These are phyloP conservation scores for Ibycter americanus DNA, from an alignment of 2,797 vertebrate species.

Conservation along the genomic window DNA sequence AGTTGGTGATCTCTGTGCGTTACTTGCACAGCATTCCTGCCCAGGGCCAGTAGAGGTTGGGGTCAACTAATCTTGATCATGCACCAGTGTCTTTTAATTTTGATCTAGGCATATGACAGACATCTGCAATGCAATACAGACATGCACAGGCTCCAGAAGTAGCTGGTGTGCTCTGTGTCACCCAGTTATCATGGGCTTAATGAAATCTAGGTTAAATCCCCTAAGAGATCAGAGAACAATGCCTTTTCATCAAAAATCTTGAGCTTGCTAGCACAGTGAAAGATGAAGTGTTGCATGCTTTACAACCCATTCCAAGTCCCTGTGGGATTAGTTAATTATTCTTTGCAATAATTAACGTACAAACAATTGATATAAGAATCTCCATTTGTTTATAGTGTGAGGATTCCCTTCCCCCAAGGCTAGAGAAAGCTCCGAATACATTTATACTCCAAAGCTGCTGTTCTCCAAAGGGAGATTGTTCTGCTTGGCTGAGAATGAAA, in stretches of 20 bases:
- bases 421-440: background rate
- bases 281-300: background rate
- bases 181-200: background rate
- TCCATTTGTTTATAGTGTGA: slow-evolving; percentile 26
- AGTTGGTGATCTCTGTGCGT: background rate
- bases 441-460: slow-evolving; percentile 44
- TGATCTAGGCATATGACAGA: background rate
- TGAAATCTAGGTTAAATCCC: slow-evolving; percentile 22
- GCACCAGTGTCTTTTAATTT: background rate
- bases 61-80: background rate
- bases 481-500: slow-evolving; percentile 65
- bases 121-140: background rate
- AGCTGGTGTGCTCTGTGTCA: background rate
- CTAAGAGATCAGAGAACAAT: background rate
- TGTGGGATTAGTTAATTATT: slow-evolving; percentile 50
- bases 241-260: slow-evolving; percentile 11
- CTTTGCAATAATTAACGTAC: slow-evolving; percentile 62
- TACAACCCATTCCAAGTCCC: slow-evolving; percentile 2
- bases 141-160: background rate
- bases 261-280: slow-evolving; percentile 9
- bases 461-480: slow-evolving; percentile 62
- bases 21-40: background rate
- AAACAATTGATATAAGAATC: slow-evolving; percentile 50
- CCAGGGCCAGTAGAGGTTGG: background rate
- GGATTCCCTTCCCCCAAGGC: slow-evolving; percentile 37